Base-by-base conservation (phyloP, 35 echinoderm and acorn worm genomes). In the Lytechinus variegatus region DNA sequence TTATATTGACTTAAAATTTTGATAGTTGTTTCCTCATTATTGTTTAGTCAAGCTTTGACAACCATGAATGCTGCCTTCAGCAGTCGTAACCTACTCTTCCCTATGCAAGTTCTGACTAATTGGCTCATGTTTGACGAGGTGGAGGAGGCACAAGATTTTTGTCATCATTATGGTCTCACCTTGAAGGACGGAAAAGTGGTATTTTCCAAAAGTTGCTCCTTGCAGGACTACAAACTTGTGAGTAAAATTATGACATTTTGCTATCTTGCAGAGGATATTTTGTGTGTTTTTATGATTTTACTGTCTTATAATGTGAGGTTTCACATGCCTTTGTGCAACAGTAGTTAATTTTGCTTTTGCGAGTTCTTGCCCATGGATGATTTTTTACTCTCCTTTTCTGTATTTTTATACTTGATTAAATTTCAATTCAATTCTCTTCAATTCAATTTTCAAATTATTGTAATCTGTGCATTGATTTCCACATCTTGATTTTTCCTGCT, bases 121-220 rank as follows among this genome's bases (percentile, higher is more conserved):
- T 98, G 97, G 97, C 91, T 98, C 5, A 55, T 97, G 95, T 97
- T 98, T 95, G 97, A 98, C 61, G 87, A 87, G 7, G 58, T 87
- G 1, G 29, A 86, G 6, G 96, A 98, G 58, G 89, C 93, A 13
- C 29, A 86, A 87, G 61, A 96, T 2, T 98, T 96, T 54, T 97
- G 95, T 89, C 56, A 86, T 28, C 61, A 55, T 2, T 96, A 79
- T 90, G 94, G 95, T 29, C 94, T 98, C 28, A 60, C 87, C 5
- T 95, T 89, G 53, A 72, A 71, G 9, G 52, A 55, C 0, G 54
- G 91, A 24, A 95, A 95, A 54, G 95, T 98, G 44, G 52, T 14
- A 90, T 98, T 98, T 89, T 58, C 92, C 54, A 97, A 97, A 57
- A 91, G 93, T 61, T 52, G 54, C 27, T 54, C 92, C 0, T 24